These are phyloP conservation scores for Dynastes hyllus DNA, from an alignment of 2,888 invertebrate species.

Conservation along the genomic window DNA sequence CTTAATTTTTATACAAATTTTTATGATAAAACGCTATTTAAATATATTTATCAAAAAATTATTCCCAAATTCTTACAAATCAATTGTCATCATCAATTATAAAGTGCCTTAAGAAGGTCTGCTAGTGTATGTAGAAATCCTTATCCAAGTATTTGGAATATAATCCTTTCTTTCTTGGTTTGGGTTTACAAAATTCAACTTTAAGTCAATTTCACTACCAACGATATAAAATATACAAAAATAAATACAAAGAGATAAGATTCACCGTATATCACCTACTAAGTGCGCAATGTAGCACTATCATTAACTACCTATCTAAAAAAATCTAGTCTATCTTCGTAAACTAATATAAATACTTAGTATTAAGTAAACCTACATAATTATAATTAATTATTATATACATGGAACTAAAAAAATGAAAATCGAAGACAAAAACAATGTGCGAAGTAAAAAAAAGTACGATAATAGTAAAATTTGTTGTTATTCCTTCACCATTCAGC, in stretches of 20 bases:
- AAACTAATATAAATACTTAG: constrained; percentile 39
- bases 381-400: constrained; percentile 24
- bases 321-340: constrained; percentile 35
- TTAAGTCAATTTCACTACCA: background rate
- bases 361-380: constrained; percentile 36
- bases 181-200: background rate
- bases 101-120: constrained; percentile 49
- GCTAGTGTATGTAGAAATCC: constrained; percentile 30
- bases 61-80: too few species aligned
- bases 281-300: constrained; percentile 20
- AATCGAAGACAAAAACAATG: background rate
- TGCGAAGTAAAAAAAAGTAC: background rate
- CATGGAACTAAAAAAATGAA: constrained; percentile 10
- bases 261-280: constrained; percentile 10
- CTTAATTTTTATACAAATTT: too few species aligned
- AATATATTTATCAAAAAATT: too few species aligned
- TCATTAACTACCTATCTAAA: constrained; percentile 26
- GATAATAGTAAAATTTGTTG: background rate
- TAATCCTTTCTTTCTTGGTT: background rate
- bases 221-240: too few species aligned
- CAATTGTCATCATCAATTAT: constrained; percentile 47
- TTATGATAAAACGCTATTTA: background rate
- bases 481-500: background rate
- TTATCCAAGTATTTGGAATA: background rate
- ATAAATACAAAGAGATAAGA: background rate